Base-by-base conservation (phyloP, 2,113 vertebrate species). In the Phodopus roborovskii region DNA sequence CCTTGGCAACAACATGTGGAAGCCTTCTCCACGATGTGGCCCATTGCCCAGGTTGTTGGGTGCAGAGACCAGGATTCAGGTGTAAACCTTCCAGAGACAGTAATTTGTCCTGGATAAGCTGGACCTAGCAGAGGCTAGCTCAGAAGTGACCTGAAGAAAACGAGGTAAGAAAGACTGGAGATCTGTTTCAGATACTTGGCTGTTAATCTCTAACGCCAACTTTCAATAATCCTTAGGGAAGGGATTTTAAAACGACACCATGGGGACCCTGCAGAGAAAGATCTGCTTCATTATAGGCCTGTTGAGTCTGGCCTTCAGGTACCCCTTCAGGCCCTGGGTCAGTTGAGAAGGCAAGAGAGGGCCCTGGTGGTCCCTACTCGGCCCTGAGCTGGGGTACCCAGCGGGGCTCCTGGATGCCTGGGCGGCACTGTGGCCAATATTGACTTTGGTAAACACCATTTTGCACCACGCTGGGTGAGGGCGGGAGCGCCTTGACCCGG, bases 371-470 rank as follows among this genome's bases (percentile, higher is more conserved):
- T 75, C 95, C 53, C 62, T 86, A 87, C 15, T 68, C 39, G 0
- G 90, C 85, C 85, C 75, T 26, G 75, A 75, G 84, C 62, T 10
- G 22, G 48, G 17, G 82, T 96, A 90, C 93, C 94, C 95, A 88
- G 92, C 3, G 17, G 85, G 81, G 81, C 56, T 92, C 92, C 79
- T 17, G 33, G 50, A 82, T 83, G 92, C 74, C 83, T 33, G 39
- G 94, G 79, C 81, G 5, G 39, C 71, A 10, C 86, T 15, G n/a
- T 5, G 58, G 93, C 97, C 92, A 97, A 92, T 98, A 97, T 98
- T 98, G 97, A 98, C 97, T 97, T 97, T 97, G 92, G 97, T 97
- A 98, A 97, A 98, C 96, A 97, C 93, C 90, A 97, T 98, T 97
- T 96, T 96, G 95, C 96, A 94, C 70, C 0, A 66, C 66, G 30